Evolutionary conservation across 1,140 invertebrate genomes (phyloP).

Genomic region (Dreissena polymorpha): DNA sequence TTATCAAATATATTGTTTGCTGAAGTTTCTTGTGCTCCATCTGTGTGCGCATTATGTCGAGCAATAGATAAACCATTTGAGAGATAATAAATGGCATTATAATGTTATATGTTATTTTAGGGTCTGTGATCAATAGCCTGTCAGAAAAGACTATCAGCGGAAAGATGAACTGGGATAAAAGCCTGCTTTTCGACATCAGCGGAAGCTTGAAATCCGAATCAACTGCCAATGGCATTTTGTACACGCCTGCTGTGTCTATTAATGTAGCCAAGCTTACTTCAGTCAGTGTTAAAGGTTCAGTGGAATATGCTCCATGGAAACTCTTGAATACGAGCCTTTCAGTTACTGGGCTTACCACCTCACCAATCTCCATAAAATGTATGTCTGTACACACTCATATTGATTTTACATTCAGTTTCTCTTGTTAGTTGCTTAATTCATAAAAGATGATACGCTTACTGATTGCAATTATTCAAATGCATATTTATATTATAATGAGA

Average conservation of each 20-base stretch:
- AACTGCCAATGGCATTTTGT: slow-evolving; percentile 49
- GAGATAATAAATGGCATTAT: too few relatives aligned
- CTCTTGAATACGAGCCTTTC: slow-evolving; percentile 48
- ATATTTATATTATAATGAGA: too few relatives aligned
- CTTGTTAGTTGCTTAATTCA: too few relatives aligned
- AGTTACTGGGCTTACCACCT: slow-evolving; percentile 42
- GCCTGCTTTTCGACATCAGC: slow-evolving; percentile 60
- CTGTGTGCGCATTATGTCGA: too few relatives aligned
- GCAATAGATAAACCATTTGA: too few relatives aligned
- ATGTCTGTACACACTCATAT: neutral
- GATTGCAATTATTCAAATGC: too few relatives aligned
- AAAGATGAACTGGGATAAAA: slow-evolving; percentile 62
- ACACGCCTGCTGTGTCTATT: slow-evolving; percentile 64
- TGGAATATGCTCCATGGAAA: slow-evolving; percentile 56
- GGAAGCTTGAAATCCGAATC: slow-evolving; percentile 52
- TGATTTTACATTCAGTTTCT: too few relatives aligned
- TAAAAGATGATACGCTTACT: too few relatives aligned
- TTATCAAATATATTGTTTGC: too few relatives aligned
- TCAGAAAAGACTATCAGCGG: slow-evolving; percentile 59
- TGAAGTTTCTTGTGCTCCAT: too few relatives aligned
- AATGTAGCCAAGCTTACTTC: slow-evolving; percentile 50
- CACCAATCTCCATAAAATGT: slow-evolving; percentile 57
- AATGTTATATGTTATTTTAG: slow-evolving; percentile 20
- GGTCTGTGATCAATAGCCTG: slow-evolving; percentile 55
- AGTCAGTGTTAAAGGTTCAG: slow-evolving; percentile 54